Conservation (phyloP, 2,888 invertebrate species). For the Platycheirus rosarum region DNA sequence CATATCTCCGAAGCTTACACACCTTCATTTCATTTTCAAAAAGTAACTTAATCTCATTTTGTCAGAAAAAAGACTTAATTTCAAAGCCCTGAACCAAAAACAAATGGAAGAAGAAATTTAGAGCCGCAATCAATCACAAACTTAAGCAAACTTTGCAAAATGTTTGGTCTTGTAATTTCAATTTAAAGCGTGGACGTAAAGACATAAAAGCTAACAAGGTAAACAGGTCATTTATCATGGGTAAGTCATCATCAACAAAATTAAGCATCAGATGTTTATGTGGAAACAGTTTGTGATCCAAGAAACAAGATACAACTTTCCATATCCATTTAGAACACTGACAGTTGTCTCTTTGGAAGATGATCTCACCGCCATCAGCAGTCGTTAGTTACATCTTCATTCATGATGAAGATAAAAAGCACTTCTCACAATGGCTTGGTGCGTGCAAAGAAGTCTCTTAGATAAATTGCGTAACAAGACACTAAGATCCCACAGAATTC, state of each 20-base stretch:
- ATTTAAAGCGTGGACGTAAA: not conserved
- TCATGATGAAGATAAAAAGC: not conserved
- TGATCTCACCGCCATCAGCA: constrained; percentile 4
- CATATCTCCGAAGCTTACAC: too few relatives aligned
- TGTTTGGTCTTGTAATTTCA: constrained; percentile 6
- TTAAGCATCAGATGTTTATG: not conserved
- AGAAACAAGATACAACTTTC: not conserved
- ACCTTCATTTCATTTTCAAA: too few relatives aligned
- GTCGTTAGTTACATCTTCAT: constrained; percentile 2
- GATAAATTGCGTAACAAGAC: constrained; percentile 17
- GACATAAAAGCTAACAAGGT: not conserved
- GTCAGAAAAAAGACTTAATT: too few relatives aligned
- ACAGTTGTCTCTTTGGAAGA: not conserved
- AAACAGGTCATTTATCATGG: constrained; percentile 12
- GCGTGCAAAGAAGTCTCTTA: constrained; percentile 13
- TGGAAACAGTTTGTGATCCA: not conserved
- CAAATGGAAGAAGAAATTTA: not conserved
- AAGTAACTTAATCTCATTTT: too few relatives aligned
- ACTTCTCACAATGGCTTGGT: constrained; percentile 11
- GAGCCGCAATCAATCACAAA: constrained; percentile 23
- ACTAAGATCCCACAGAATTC: constrained; percentile 11
- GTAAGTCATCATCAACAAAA: constrained; percentile 1
- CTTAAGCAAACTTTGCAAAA: constrained; percentile 12
- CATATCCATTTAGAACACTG: not conserved
- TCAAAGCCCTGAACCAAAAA: not conserved